Evolutionary conservation across 2,113 vertebrate genomes (phyloP).

Genomic region (Pelecanoides urinatrix): DNA sequence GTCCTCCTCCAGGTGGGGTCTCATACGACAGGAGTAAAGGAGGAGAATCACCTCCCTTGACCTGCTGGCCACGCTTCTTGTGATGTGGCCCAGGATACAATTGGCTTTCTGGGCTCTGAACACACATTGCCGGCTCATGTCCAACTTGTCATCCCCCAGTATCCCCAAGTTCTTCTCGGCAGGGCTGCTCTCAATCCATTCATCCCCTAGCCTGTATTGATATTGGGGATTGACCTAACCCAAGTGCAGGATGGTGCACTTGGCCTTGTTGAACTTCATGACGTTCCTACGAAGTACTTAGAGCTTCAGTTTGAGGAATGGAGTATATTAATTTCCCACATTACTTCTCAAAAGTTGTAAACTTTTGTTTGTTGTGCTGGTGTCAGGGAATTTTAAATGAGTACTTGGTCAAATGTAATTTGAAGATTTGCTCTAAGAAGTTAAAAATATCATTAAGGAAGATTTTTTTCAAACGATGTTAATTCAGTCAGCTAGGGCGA

Average conservation of each 20-base stretch:
- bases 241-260: background rate
- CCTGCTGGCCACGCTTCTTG: background rate
- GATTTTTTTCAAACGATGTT: background rate
- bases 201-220: background rate
- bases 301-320: background rate
- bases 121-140: fast-evolving
- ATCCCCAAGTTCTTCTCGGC: background rate
- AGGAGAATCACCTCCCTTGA: background rate
- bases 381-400: background rate
- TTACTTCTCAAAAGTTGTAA: background rate
- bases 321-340: background rate
- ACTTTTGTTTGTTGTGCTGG: background rate
- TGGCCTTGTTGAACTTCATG: background rate
- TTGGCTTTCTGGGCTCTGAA: background rate
- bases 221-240: background rate
- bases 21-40: background rate
- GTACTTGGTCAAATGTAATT: background rate
- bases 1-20: background rate
- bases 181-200: background rate
- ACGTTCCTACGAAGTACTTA: background rate
- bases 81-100: background rate
- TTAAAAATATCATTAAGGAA: background rate
- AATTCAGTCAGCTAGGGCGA: background rate
- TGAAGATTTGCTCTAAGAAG: background rate
- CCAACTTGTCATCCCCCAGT: background rate